Evolutionary conservation across 2,113 vertebrate genomes (phyloP).

Genomic region (Cephalopterus ornatus): DNA sequence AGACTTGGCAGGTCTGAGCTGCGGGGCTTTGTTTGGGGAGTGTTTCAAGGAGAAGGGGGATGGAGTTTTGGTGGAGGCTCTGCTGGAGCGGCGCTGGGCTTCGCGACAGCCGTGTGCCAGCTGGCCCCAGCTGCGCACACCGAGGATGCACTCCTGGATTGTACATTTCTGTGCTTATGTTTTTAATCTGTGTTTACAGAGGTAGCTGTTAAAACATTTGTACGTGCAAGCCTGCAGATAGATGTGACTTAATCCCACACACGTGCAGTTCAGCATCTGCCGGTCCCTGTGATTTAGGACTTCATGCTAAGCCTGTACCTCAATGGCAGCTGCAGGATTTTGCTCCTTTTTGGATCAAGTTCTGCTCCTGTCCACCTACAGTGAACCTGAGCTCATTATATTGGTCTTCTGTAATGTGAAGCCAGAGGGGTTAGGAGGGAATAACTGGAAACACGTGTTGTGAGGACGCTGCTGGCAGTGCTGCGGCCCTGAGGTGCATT

Average conservation of each 20-base stretch:
- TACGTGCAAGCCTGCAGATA: neutral
- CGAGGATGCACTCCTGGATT: neutral
- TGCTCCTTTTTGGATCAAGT: neutral
- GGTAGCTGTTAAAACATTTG: neutral
- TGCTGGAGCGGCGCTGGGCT: neutral
- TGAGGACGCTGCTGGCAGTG: neutral
- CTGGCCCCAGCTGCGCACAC: fast-evolving
- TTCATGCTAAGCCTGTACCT: neutral
- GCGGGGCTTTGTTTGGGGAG: neutral
- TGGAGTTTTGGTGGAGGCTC: neutral
- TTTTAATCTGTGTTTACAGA: neutral
- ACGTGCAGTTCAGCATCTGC: neutral
- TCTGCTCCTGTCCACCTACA: neutral
- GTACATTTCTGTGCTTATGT: neutral
- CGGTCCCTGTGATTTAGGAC: neutral
- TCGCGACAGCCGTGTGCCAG: fast-evolving
- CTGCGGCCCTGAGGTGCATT: fast-evolving
- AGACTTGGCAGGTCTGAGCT: constrained; percentile 28
- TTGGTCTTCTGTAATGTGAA: neutral
- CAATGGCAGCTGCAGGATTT: neutral
- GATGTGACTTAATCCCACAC: neutral
- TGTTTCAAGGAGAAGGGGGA: neutral
- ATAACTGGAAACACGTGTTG: neutral
- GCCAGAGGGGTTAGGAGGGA: neutral
- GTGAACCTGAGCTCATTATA: neutral